phyloP scores from a whole-genome alignment of 2,888 invertebrate genomes.

The Drosophila anomalipes region DNA sequence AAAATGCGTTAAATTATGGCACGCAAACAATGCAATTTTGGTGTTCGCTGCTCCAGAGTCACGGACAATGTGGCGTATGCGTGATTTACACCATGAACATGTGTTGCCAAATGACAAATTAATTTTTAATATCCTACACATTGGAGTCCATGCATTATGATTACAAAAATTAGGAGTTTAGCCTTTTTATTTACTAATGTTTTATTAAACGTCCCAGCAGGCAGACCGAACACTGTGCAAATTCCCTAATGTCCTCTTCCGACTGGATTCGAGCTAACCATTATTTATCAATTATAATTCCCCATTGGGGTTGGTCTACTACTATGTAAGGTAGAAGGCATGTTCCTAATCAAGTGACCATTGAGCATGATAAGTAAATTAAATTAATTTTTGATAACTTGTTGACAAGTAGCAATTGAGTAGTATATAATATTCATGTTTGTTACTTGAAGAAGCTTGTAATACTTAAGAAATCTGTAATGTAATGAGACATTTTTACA shows the following conservation, averaged over 20 bases:
- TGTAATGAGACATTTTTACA: not conserved
- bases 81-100: constrained; percentile 58
- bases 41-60: constrained; percentile 14
- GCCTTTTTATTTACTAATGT: not conserved
- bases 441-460: not conserved
- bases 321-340: not conserved
- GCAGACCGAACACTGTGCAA: not conserved
- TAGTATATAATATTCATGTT: not conserved
- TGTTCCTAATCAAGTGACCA: not conserved
- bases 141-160: not conserved
- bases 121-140: constrained; percentile 24
- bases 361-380: not conserved
- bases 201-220: not conserved
- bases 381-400: not conserved
- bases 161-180: not conserved
- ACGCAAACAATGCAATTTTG: constrained; percentile 35
- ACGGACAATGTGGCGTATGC: constrained; percentile 57
- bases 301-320: not conserved
- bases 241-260: not conserved
- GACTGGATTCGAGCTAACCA: not conserved
- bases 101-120: constrained; percentile 50
- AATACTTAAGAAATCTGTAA: not conserved
- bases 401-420: not conserved
- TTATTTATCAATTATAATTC: not conserved
- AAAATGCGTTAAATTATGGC: constrained; percentile 45